Percentiles rank a stretch among this genome's conserved stretches.
Evolutionary conservation across 1,140 invertebrate species (phyloP).

Genomic region (Pseudoatta argentina): DNA sequence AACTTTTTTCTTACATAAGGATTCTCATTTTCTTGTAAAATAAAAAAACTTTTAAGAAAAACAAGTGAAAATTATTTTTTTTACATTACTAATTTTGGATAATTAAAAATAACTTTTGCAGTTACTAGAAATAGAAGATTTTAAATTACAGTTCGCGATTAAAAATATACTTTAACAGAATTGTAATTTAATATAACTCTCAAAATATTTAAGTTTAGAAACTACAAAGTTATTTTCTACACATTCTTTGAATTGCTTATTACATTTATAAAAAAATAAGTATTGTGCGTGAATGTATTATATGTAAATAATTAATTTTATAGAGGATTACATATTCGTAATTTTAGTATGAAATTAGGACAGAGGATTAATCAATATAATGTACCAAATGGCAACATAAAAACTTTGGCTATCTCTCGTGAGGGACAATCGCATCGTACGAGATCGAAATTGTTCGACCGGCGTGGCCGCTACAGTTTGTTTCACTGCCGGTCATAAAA

Average conservation of each 20-base stretch:
- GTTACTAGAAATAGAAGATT: background rate
- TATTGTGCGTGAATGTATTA: background rate
- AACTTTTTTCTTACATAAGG: background rate
- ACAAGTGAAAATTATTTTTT: background rate
- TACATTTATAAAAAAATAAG: background rate
- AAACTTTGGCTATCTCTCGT: constrained; percentile 46
- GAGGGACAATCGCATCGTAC: constrained; percentile 36
- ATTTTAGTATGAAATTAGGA: constrained; percentile 38
- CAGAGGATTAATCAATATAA: constrained; percentile 22
- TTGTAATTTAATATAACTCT: background rate
- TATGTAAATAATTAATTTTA: background rate
- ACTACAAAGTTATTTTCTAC: background rate
- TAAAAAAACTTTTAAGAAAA: background rate
- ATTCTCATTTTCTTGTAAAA: background rate
- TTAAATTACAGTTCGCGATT: background rate
- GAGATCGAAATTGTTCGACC: constrained; percentile 61
- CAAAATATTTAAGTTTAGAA: background rate
- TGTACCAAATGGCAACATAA: constrained; percentile 39
- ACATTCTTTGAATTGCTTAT: background rate
- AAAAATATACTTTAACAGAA: background rate
- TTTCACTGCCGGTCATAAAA: constrained; percentile 68
- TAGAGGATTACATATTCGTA: constrained; percentile 9
- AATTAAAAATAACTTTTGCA: too few relatives aligned
- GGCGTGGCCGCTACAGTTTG: constrained; percentile 47
- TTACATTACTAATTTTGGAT: background rate